Evolutionary conservation across 92 coral and sea anemone species (phyloP).

Genomic region (Virgularia gustaviana): DNA sequence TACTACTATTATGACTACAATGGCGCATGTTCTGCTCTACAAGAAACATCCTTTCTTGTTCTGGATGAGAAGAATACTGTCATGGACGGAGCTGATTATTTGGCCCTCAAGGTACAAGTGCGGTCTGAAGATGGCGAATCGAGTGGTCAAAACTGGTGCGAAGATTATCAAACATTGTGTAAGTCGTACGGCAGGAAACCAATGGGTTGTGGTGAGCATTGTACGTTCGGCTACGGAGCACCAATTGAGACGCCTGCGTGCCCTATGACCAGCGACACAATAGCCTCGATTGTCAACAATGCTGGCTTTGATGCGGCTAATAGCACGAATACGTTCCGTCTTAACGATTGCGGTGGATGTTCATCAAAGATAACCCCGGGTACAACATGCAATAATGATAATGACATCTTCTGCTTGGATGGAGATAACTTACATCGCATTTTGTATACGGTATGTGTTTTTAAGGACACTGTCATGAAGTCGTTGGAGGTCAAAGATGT

Average conservation of each 20-base stretch:
- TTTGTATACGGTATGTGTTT: constrained; percentile 15
- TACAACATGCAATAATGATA: not conserved
- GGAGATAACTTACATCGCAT: not conserved
- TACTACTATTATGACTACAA: not conserved
- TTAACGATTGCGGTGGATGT: not conserved
- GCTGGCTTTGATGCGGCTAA: constrained; percentile 8
- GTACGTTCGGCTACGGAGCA: not conserved
- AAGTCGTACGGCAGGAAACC: not conserved
- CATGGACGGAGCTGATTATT: not conserved
- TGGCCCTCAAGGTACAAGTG: constrained; percentile 48
- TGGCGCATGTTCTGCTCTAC: constrained; percentile 46
- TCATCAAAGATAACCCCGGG: not conserved
- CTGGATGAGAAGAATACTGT: not conserved
- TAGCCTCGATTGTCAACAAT: not conserved
- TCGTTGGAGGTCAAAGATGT: not conserved
- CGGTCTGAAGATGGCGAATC: constrained; percentile 46
- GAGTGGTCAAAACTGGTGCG: constrained; percentile 52
- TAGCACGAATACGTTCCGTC: not conserved
- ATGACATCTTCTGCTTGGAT: constrained; percentile 1
- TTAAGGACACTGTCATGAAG: not conserved
- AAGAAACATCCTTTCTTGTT: constrained; percentile 43
- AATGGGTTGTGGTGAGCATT: not conserved
- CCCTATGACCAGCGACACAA: not conserved
- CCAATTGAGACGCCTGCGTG: not conserved
- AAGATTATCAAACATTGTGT: constrained; percentile 46